phyloP scores from a whole-genome alignment of 2,797 vertebrate species.

The Tarsius wallacei region DNA sequence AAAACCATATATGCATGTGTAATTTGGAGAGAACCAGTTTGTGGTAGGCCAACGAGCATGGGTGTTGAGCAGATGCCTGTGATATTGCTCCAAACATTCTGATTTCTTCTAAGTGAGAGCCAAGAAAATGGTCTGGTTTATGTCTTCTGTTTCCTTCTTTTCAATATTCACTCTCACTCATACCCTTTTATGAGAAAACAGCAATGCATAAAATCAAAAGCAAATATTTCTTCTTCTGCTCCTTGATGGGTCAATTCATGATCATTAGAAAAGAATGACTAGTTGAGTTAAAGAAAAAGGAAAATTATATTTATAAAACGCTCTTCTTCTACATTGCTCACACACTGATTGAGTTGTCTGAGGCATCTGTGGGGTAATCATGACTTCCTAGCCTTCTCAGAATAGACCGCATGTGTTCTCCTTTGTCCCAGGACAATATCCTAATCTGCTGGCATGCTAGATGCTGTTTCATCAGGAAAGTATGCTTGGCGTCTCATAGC shows the following conservation, averaged over 20 bases:
- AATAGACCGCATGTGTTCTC: background rate
- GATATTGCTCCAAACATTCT: conserved; percentile 39
- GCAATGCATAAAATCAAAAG: conserved; percentile 58
- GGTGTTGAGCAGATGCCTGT: background rate
- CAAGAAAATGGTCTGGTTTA: conserved; percentile 41
- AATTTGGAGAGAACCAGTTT: conserved; percentile 17
- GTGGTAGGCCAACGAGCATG: background rate
- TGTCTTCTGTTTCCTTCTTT: background rate
- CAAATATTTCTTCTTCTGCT: conserved; percentile 59
- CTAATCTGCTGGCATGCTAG: background rate
- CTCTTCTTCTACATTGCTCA: background rate
- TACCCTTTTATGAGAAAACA: conserved; percentile 33
- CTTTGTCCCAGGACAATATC: conserved; percentile 55
- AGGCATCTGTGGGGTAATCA: conserved; percentile 18
- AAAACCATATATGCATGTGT: conserved; percentile 12
- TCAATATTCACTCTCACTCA: background rate
- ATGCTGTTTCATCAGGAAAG: conserved; percentile 9
- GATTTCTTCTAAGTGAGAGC: conserved; percentile 43
- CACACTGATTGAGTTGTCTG: background rate
- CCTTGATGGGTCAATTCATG: conserved; percentile 40
- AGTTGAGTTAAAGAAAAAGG: conserved; percentile 59
- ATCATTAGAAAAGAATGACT: conserved; percentile 67
- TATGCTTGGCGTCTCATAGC: background rate
- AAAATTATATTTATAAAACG: conserved; percentile 73
- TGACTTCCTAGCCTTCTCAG: conserved; percentile 45